A percentile compares a stretch with the other conserved stretches of the same genome.
phyloP scores from a whole-genome alignment of 1,140 invertebrate genomes.

The Leucophenga varia region DNA sequence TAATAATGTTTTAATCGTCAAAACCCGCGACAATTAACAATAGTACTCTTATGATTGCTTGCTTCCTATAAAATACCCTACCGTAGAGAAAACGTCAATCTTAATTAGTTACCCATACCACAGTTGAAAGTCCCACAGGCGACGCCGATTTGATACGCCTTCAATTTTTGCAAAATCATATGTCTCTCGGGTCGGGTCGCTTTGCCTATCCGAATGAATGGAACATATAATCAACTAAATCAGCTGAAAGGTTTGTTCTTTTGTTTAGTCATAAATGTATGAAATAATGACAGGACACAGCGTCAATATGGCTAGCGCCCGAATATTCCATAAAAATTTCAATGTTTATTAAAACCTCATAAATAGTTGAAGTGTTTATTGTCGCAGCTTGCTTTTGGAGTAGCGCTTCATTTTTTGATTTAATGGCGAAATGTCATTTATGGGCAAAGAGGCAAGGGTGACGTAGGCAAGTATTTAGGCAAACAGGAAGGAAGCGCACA shows the following conservation, averaged over 20 bases:
- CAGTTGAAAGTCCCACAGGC: constrained; percentile 1
- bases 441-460: neutral
- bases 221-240: too few relatives aligned
- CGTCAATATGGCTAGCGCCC: too few relatives aligned
- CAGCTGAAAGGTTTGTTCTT: constrained; percentile 13
- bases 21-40: neutral
- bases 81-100: constrained; percentile 52
- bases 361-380: constrained; percentile 53
- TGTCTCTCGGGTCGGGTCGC: constrained; percentile 36
- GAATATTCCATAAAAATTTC: too few relatives aligned
- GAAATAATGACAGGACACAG: constrained; percentile 7
- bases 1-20: constrained; percentile 28
- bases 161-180: constrained; percentile 50
- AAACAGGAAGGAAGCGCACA: neutral
- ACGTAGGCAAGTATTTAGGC: constrained; percentile 1
- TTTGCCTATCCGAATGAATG: constrained; percentile 15
- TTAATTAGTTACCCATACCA: constrained; percentile 40
- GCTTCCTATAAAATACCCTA: too few relatives aligned
- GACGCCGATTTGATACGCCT: constrained; percentile 36
- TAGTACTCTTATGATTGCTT: too few relatives aligned
- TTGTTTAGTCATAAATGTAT: constrained; percentile 41
- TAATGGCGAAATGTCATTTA: constrained; percentile 1
- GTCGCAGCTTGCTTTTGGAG: constrained; percentile 34
- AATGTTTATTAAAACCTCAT: constrained; percentile 51
- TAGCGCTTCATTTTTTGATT: constrained; percentile 18